Base-by-base conservation (phyloP, 2,113 vertebrate genomes). In the Coregonus clupeaformis region DNA sequence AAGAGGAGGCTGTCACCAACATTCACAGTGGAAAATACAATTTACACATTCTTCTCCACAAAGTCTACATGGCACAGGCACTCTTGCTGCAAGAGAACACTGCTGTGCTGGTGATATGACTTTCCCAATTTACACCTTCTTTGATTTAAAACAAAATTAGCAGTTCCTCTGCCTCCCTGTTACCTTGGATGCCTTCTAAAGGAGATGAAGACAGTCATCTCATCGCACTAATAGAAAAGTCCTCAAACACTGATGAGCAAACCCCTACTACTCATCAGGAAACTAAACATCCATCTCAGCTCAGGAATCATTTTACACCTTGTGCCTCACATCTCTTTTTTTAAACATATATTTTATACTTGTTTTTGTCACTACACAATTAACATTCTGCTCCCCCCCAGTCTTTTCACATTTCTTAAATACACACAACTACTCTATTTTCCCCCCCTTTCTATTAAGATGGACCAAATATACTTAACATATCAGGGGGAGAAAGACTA, bases 41-140 rank as follows among this genome's bases (percentile, higher is more conserved):
- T 42, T 32, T 6, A 74, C 65, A 77, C 83, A 18, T 42, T 22
- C 57, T 32, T 66, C 69, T 66, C 27, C 64, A 59, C 70, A 71
- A 75, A 4, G 70, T 75, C 68, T 76, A 76, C 78, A 86, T 75
- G 65, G 76, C 71, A 73, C 78, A 85, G 86, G 74, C 86, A 81
- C 62, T 22, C 25, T 79, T 13, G 74, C 29, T 71, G 84, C 74
- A 11, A 11, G 36, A 42, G 36, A 42, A 42, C 36, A 42, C 9
- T 42, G 36, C 36, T 42, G 36, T 42, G 36, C 36, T 42, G 72
- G 52, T n/a, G 5, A 60, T 16, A 59, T 11, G 55, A 16, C 4
- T n/a, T 59, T 22, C 6, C 20, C 29, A 36, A 72, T 52, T 73
- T 75, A 74, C 68, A 77, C 16, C 55, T 80, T 76, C 55, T 80